Conservation (phyloP, 1,140 invertebrate genomes). For the Sipha flava region DNA sequence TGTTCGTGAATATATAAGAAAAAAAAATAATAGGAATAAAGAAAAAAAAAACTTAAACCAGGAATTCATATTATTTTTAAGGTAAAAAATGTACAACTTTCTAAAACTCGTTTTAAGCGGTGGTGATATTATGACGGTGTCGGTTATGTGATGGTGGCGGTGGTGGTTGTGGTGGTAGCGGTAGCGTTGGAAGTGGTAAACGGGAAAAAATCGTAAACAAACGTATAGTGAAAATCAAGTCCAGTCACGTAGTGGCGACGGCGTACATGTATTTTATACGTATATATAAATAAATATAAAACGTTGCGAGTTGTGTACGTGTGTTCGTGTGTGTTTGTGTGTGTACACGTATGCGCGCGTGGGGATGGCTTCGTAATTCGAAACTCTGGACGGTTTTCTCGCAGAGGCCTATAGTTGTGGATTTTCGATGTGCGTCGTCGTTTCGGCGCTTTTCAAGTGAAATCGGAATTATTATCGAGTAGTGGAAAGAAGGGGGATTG, state of each 20-base stretch:
- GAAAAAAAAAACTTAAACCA: not conserved
- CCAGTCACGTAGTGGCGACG: not conserved
- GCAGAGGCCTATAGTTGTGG: not conserved
- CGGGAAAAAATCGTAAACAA: not conserved
- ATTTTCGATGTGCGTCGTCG: no score
- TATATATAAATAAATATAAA: no score
- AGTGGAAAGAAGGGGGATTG: not conserved
- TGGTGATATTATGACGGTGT: no score
- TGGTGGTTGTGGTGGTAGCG: no score
- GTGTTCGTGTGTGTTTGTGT: not conserved
- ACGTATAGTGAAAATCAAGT: not conserved
- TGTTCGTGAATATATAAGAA: not conserved
- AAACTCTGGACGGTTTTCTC: not conserved
- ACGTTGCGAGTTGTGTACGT: no score
- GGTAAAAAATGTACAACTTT: conserved; percentile 16
- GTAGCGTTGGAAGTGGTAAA: not conserved
- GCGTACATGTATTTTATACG: not conserved
- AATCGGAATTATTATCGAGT: not conserved
- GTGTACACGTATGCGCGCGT: not conserved
- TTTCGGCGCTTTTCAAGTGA: no score
- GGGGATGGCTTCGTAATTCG: not conserved
- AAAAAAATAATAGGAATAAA: not conserved
- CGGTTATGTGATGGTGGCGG: not conserved
- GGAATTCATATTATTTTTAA: not conserved
- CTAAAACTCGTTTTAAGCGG: not conserved